Base-by-base conservation (phyloP, 2,797 vertebrate genomes). In the Intellagama lesueurii region DNA sequence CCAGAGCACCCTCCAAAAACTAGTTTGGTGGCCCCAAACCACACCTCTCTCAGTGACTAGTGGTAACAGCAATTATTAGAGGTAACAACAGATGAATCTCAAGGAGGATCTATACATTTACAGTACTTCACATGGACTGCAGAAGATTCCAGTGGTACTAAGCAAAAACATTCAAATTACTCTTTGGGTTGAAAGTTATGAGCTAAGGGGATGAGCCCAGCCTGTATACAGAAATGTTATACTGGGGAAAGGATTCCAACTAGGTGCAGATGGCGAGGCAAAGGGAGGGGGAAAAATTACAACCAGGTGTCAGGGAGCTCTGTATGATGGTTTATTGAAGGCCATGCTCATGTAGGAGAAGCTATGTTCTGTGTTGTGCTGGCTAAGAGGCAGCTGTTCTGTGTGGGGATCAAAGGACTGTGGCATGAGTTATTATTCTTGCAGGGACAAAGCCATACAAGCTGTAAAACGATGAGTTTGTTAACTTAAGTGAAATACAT, bases 271-370 rank as follows among this genome's bases (percentile, higher is more conserved):
- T 88, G 81, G 80, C 3, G 32, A 76, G 72, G 17, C 22, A 76
- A 75, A 88, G 70, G 66, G 47, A 68, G 30, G 11, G 49, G n/a
- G 30, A 52, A 68, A 88, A 60, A 83, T 83, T 83, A 68, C 77
- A 88, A 35, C 44, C 72, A 69, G 81, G 52, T 76, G 56, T 47
- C 40, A 69, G 60, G 72, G 76, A 83, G 8, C 22, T 77, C 56
- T 26, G 3, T 4, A 35, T 4, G 6, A n/a, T 68, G 76, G 76
- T 83, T 83, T 68, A 35, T 24, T 75, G 30, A 17, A 76, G 77
- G 56, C 70, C 14, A 8, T 32, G 24, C 32, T 80, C 7, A 26
- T n/a, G 56, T 12, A 64, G 35, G 35, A 47, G 56, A 82, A 64
- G 68, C 87, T 47, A 17, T 56, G 52, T 56, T 56, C 52, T 56